phyloP scores from a whole-genome alignment of 2,113 vertebrate genomes.

The Muntiacus reevesi region DNA sequence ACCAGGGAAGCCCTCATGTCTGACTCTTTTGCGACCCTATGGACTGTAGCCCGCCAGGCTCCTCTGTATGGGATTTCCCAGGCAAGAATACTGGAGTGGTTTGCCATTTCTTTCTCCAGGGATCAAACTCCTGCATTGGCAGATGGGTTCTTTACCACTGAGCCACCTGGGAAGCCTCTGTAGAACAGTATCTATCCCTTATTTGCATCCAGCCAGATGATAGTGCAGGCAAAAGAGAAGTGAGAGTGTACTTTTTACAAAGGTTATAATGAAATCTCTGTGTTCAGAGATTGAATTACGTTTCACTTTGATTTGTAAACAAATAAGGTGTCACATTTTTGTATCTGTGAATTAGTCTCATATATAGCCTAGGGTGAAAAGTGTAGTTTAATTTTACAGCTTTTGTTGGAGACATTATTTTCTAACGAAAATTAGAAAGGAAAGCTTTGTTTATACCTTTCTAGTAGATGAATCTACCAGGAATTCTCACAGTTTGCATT shows the following conservation, averaged over 20 bases:
- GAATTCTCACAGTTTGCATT: conserved; percentile 60
- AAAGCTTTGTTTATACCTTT: conserved; percentile 60
- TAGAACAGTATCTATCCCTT: not conserved
- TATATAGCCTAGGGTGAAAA: not conserved
- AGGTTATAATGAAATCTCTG: not conserved
- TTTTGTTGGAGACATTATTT: conserved; percentile 44
- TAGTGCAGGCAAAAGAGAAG: not conserved
- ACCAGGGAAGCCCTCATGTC: not conserved
- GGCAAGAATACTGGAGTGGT: not conserved
- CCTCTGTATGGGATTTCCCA: not conserved
- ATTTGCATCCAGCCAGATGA: not conserved
- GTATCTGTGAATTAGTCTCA: not conserved
- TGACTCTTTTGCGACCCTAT: not conserved
- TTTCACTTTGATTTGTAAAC: not conserved
- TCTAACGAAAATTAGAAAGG: conserved; percentile 37
- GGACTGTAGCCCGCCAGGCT: not conserved
- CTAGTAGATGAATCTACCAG: conserved; percentile 22
- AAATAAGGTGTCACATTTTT: not conserved
- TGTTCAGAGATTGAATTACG: not conserved
- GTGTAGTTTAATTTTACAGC: conserved; percentile 34
- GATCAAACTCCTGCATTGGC: not conserved
- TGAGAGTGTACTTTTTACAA: not conserved
- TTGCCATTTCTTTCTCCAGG: not conserved
- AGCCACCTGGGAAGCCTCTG: not conserved
- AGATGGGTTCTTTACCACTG: not conserved